phyloP scores from a whole-genome alignment of 2,888 invertebrate species.

The Stenotaenia linearis region DNA sequence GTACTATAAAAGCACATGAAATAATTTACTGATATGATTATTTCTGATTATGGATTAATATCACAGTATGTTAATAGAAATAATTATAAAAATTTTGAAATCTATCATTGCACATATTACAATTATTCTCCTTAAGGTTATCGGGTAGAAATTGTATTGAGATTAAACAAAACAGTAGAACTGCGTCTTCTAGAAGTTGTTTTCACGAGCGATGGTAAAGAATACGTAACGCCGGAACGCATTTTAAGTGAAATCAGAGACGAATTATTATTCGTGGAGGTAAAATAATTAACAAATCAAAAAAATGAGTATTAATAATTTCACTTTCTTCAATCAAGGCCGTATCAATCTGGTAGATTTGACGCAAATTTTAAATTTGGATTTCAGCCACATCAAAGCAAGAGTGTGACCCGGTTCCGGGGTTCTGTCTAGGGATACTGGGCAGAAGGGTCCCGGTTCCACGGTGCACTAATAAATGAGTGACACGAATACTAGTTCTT shows the following conservation, averaged over 20 bases:
- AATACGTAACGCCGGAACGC: conserved; percentile 89
- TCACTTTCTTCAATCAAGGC: conserved; percentile 54
- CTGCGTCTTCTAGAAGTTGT: conserved; percentile 80
- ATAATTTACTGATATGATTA: no score
- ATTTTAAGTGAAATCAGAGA: conserved; percentile 82
- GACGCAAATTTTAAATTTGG: conserved; percentile 79
- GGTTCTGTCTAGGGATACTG: no score
- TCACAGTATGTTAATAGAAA: no score
- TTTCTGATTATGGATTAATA: no score
- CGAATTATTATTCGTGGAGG: conserved; percentile 77
- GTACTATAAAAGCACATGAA: background rate
- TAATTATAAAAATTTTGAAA: no score
- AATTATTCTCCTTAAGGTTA: conserved; percentile 60
- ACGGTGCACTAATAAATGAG: no score
- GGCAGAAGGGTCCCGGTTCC: no score
- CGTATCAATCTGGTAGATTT: conserved; percentile 83
- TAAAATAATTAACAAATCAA: no score
- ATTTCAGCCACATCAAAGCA: conserved; percentile 68
- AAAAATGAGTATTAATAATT: no score
- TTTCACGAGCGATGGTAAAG: conserved; percentile 93
- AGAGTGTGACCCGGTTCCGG: no score
- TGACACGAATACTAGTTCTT: no score
- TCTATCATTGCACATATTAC: background rate
- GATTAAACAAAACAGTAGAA: conserved; percentile 81
- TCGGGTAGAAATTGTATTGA: conserved; percentile 97